These are phyloP conservation scores for Lycocorax pyrrhopterus DNA, from an alignment of 2,113 vertebrate genomes.

Conservation along the genomic window DNA sequence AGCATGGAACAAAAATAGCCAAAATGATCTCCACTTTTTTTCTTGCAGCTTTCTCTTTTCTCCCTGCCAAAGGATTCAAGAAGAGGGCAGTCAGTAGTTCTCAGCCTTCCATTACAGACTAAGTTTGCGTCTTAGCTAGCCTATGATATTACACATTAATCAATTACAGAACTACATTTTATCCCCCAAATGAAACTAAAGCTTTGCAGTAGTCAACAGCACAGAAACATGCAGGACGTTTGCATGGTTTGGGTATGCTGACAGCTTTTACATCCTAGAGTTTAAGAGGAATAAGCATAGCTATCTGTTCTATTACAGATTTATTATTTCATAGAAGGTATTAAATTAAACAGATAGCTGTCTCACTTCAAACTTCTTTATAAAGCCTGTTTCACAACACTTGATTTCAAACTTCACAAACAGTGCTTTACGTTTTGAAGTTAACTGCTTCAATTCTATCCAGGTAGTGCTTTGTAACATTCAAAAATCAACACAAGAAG, in stretches of 20 bases:
- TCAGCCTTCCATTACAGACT: not conserved
- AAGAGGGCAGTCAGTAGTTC: not conserved
- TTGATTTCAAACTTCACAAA: not conserved
- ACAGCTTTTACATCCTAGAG: not conserved
- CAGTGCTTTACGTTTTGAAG: not conserved
- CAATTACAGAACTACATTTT: not conserved
- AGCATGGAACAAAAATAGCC: not conserved
- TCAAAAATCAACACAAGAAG: not conserved
- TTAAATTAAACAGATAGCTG: not conserved
- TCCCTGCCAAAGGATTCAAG: not conserved
- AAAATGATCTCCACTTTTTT: not conserved
- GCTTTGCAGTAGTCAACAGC: not conserved
- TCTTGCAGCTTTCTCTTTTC: not conserved
- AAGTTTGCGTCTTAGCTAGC: not conserved
- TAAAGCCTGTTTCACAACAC: not conserved
- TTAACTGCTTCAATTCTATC: not conserved
- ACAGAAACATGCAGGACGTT: not conserved
- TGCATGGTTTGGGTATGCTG: not conserved
- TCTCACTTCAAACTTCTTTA: not conserved
- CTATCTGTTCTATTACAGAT: not conserved
- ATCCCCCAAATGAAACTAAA: not conserved
- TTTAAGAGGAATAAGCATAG: not conserved
- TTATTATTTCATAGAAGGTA: not conserved
- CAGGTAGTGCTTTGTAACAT: not conserved
- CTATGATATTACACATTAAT: not conserved